Base-by-base conservation (phyloP, 2,797 vertebrate species). In the Tenualosa thibaudeaui region DNA sequence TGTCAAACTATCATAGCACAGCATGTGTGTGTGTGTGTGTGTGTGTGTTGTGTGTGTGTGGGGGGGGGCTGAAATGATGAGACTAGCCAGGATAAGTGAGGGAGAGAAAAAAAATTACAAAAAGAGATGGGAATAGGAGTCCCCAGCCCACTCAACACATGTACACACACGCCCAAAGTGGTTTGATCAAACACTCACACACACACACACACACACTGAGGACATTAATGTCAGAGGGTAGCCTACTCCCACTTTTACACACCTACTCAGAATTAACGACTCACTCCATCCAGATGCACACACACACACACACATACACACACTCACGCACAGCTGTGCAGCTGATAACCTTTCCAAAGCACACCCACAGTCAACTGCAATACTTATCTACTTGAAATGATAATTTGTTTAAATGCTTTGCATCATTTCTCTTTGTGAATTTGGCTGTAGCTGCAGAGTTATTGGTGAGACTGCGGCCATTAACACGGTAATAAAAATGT, bases 401-500 rank as follows among this genome's bases (percentile, higher is more conserved):
- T 89, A 51, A 84, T 86, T 90, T 91, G 91, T 93, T 91, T 88
- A 91, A 93, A 91, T 90, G 89, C 88, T 94, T 93, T 93, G 92
- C 89, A 91, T 92, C 93, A 93, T 86, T 86, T 53, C 71, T 84
- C 84, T 86, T 90, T 81, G 85, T 89, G 90, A 87, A 93, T 93
- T 90, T 89, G 89, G 88, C 87, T 89, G 86, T 87, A 90, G 89
- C 88, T 91, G 83, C 88, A 87, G 83, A 86, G 86, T 81, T 84
- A 83, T 53, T 86, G 85, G 90, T 86, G 84, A 75, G 86, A 88
- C 92, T 90, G 89, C 90, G 93, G 89, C 90, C 92, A 93, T 94
- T 94, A 94, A 93, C 89, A 37, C 92, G 93, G 91, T 92, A 85
- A 94, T 94, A 94, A 94, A 93, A 78, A 93, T 93, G 93, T 85